A percentile compares a stretch with the other conserved stretches of the same genome.
These are phyloP conservation scores for Stenotaenia linearis DNA, from an alignment of 2,888 invertebrate species.

Conservation along the genomic window DNA sequence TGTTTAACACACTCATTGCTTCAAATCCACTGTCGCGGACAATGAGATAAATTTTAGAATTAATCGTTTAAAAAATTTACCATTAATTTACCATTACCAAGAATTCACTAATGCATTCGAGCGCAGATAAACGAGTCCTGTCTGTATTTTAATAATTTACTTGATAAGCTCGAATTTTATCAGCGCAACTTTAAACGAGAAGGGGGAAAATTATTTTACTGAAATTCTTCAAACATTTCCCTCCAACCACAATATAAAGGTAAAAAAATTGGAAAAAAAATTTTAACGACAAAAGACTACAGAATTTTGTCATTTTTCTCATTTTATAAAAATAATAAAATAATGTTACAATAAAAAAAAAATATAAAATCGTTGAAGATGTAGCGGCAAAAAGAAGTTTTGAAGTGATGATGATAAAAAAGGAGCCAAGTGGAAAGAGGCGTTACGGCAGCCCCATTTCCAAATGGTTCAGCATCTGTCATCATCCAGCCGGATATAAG, in stretches of 20 bases:
- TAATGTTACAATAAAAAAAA: neutral
- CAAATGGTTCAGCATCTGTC: conserved; percentile 26
- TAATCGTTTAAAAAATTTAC: no score
- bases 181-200: neutral
- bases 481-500: conserved; percentile 26
- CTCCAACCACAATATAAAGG: neutral
- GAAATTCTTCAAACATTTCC: neutral
- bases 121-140: neutral
- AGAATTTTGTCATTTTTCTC: neutral
- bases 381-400: neutral
- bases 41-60: no score
- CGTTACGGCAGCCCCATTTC: conserved; percentile 6
- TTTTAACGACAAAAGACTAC: neutral
- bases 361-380: neutral
- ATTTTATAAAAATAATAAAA: neutral
- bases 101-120: neutral
- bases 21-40: neutral
- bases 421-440: conserved; percentile 13
- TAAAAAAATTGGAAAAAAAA: neutral
- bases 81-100: neutral
- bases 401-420: conserved; percentile 14
- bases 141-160: neutral
- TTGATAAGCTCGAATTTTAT: neutral
- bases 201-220: neutral
- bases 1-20: neutral